Conservation (phyloP, 2,888 invertebrate genomes). For the Rhamphomyia laevipes region DNA sequence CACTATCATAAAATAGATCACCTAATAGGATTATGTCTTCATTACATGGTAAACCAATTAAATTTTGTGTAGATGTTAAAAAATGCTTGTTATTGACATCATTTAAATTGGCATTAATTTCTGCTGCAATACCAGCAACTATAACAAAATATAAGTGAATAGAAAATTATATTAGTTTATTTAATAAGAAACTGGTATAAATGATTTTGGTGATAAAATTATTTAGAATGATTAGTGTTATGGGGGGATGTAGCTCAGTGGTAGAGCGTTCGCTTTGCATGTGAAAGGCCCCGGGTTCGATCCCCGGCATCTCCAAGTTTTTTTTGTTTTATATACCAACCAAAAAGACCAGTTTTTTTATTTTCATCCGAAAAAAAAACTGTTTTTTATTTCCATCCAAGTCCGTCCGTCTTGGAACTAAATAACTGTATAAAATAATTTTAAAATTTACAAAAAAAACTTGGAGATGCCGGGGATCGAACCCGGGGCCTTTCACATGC, state of each 20-base stretch:
- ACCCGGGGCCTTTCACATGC: conserved; percentile 98
- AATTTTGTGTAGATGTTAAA: conserved; percentile 35
- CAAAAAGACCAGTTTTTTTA: too few species aligned
- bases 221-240: too few species aligned
- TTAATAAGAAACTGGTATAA: too few species aligned
- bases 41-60: conserved; percentile 35
- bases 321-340: too few species aligned
- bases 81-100: conserved; percentile 26
- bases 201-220: too few species aligned
- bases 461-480: conserved; percentile 94
- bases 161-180: too few species aligned
- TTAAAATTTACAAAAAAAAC: too few species aligned
- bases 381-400: too few species aligned
- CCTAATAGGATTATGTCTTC: conserved; percentile 50
- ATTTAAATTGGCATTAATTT: conserved; percentile 44
- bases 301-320: conserved; percentile 82
- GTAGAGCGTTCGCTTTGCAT: conserved; percentile 99
- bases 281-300: conserved; percentile 98
- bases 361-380: too few species aligned
- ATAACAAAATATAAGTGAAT: too few species aligned
- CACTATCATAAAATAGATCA: conserved; percentile 57
- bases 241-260: conserved; percentile 89
- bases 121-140: conserved; percentile 42
- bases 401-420: too few species aligned
- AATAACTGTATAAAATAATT: too few species aligned